Base-by-base conservation (phyloP, 1,140 invertebrate genomes). In the Diorhabda sublineata region DNA sequence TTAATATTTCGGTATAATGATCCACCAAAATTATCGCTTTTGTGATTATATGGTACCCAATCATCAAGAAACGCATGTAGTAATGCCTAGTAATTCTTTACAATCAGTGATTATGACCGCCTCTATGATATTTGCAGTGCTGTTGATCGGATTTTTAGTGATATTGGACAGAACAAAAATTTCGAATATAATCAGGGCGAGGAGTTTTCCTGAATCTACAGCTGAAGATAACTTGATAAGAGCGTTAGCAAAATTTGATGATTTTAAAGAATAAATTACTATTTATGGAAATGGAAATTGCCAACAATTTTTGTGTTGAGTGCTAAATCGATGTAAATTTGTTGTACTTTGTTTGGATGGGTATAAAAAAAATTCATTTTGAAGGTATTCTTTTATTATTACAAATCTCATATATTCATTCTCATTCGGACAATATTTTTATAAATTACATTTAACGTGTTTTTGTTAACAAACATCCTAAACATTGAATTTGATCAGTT, bases 11-110 rank as follows among this genome's bases (percentile, higher is more conserved):
- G 26, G 26, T 26, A 26, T 26, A 26, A 52, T 3, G 47, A 8
- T 8, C n/a, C 4, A 52, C n/a, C 3, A 52, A 4, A 52, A 52
- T 52, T 52, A 3, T 6, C 47, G 47, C 86, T 75, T 85, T 82
- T n/a, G 84, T 86, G 76, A 52, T 4, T 52, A 52, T 4, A 6
- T 52, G 47, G 47, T 52, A 8, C 47, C 47, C 2, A 6, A 52
- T 8, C 6, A 3, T n/a, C 47, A 52, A 52, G 47, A 6, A 52
- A 3, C 47, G 41, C 66, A 62, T n/a, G 2, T 7, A n/a, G 59
- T 64, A 45, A 63, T 69, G 64, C 59, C 70, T 7, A 67, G 62
- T 5, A 66, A 66, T 52, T 56, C 61, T n/a, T 9, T 69, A 1
- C 70, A 68, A 45, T 9, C 66, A n/a, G 56, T 68, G 11, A 57